Base-by-base conservation (phyloP, 2,888 invertebrate species). In the Torymus tubicola region DNA sequence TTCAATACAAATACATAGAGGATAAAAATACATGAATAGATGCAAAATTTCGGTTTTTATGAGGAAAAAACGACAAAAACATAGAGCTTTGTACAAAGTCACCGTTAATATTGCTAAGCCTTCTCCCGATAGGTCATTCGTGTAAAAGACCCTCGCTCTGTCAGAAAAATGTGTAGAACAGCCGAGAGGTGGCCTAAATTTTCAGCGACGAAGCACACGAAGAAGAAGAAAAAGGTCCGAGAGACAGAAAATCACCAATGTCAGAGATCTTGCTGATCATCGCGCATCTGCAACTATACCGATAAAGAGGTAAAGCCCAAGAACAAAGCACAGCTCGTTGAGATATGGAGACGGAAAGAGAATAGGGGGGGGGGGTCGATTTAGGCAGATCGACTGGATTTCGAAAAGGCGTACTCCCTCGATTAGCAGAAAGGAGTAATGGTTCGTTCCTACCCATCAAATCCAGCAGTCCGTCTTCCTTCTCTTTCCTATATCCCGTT, bases 351-450 rank as follows among this genome's bases (percentile, higher is more conserved):
- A 8, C 31, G 0, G 8, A 31, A 0, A 69, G n/a, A 21, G 24
- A 52, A 18, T 0, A 14, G 52, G 18, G 52, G 55, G 18, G 31
- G 8, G 42, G 18, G 72, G 75, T 81, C 81, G 64, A 79, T 79
- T 21, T 58, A 68, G 71, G 64, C 58, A 67, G 60, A 50, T 61
- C 53, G 55, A 53, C 24, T 64, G 31, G 58, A 78, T 81, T 81
- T 57, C 42, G 58, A 81, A 65, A 68, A 67, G 76, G 75, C 69
- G 74, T 72, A 68, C 24, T 58, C 31, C 63, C 55, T 76, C 71
- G 71, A 75, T 78, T 70, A 70, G 61, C 18, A 79, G 52, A 69
- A 72, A 78, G 76, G 69, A 76, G 57, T 79, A 81, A 81, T 80
- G 77, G 74, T 69, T 73, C 70, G 64, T 74, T 70, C 69, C 64